phyloP scores from a whole-genome alignment of 2,888 invertebrate species.

The Cantharis rustica region DNA sequence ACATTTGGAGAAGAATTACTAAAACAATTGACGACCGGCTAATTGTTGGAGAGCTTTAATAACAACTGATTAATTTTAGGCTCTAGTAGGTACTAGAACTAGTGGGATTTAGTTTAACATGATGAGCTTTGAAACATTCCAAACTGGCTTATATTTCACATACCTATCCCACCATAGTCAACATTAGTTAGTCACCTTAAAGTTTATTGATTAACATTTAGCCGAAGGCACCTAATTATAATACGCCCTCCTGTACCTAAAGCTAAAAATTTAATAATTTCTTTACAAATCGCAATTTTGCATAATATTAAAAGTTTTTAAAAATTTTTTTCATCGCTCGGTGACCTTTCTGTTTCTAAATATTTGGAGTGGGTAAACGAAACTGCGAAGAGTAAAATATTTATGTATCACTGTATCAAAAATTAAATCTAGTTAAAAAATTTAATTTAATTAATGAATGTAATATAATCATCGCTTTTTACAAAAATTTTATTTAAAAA shows the following conservation, averaged over 20 bases:
- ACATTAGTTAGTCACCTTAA: background rate
- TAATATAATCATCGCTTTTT: background rate
- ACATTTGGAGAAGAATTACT: background rate
- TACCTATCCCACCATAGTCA: background rate
- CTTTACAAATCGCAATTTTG: background rate
- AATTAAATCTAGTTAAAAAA: background rate
- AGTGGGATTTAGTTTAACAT: background rate
- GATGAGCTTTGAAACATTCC: background rate
- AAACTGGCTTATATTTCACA: background rate
- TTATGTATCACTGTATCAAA: no score
- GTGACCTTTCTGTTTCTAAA: no score
- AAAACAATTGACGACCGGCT: background rate
- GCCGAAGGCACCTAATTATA: background rate
- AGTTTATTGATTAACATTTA: background rate
- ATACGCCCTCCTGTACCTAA: background rate
- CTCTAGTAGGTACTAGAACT: background rate
- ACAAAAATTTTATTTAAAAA: background rate
- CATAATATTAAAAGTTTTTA: background rate
- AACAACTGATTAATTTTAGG: background rate
- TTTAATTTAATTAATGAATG: background rate
- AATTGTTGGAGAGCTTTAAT: background rate
- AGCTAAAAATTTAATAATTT: background rate
- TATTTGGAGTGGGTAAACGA: no score
- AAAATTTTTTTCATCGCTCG: background rate
- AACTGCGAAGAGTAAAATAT: no score